Evolutionary conservation across 2,797 vertebrate species (phyloP), one percentile per base, ranked within the genome.

Genomic region (Morus bassanus): DNA sequence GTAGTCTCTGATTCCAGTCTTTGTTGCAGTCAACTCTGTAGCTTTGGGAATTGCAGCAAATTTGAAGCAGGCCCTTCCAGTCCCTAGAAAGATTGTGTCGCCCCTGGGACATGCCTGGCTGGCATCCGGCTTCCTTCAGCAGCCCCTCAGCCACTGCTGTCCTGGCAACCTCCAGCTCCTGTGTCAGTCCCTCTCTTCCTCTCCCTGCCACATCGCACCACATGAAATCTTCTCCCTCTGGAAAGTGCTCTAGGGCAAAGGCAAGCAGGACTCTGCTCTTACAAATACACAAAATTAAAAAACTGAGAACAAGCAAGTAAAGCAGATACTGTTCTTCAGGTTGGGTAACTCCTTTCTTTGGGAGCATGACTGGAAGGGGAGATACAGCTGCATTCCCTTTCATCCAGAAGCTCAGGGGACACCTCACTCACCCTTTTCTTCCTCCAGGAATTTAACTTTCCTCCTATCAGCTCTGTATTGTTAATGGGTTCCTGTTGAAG

Each of bases 21-120:
- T 64, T 67, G 16, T 39, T 83, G 88, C 43, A 39, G 35, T 33
- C 68, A 70, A 7, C 1, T 7, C 6, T 0, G 35, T 35, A 73
- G 30, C 43, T 67, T 85, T 80, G 48, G 70, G 43, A 90, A 51
- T 14, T 28, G 51, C 48, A 25, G 24, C 25, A 74, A 65, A 85
- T 63, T 43, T 77, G 85, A 89, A 70, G 13, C 27, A 80, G 24
- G 27, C 5, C 33, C 7, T 80, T 63, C 27, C 33, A 80, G 46
- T 35, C 39, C 18, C 43, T 54, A 8, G 46, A 35, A 93, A 53
- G 13, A 57, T 16, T 43, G 15, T 41, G 35, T 22, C 18, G 2
- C 7, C 24, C 35, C 39, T 75, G 18, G 33, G 24, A 51, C 7
- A 15, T 18, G 30, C 6, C 7, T 1, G 0, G 12, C 9, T 3